Conservation (phyloP, 2,888 invertebrate species). For the Amorpha juglandis region DNA sequence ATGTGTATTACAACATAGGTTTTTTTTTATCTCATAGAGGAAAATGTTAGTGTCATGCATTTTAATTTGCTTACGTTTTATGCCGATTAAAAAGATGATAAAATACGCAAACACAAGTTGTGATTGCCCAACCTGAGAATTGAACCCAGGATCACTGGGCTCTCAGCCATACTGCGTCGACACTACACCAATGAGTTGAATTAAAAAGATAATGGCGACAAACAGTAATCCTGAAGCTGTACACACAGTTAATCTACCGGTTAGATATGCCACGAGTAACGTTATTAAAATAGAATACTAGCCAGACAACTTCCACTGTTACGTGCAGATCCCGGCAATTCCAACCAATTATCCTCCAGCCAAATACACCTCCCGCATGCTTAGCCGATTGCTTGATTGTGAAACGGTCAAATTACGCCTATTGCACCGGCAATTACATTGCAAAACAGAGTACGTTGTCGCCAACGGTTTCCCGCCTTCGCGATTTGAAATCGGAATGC, state of each 20-base stretch:
- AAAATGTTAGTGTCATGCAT: too few species aligned
- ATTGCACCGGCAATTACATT: conserved; percentile 62
- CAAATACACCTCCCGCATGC: conserved; percentile 45
- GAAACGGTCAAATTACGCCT: conserved; percentile 67
- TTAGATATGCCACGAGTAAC: conserved; percentile 5
- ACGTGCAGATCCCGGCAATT: conserved; percentile 25
- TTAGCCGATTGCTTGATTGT: conserved; percentile 60
- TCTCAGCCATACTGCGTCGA: too few species aligned
- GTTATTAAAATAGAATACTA: conserved; percentile 16
- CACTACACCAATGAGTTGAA: too few species aligned
- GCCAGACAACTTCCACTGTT: conserved; percentile 15
- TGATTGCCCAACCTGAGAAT: too few species aligned
- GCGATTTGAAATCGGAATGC: conserved; percentile 83
- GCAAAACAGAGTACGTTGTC: conserved; percentile 65
- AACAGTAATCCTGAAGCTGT: too few species aligned
- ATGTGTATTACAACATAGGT: too few species aligned
- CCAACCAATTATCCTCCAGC: conserved; percentile 33
- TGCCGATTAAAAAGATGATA: too few species aligned
- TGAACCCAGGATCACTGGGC: too few species aligned
- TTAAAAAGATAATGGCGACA: too few species aligned
- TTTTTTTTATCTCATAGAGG: too few species aligned
- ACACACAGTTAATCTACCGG: background rate
- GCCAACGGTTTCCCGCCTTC: conserved; percentile 75
- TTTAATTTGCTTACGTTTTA: too few species aligned
- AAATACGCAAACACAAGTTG: too few species aligned